Conservation (phyloP, 2,797 vertebrate species). For the Microctenopoma lineatum region DNA sequence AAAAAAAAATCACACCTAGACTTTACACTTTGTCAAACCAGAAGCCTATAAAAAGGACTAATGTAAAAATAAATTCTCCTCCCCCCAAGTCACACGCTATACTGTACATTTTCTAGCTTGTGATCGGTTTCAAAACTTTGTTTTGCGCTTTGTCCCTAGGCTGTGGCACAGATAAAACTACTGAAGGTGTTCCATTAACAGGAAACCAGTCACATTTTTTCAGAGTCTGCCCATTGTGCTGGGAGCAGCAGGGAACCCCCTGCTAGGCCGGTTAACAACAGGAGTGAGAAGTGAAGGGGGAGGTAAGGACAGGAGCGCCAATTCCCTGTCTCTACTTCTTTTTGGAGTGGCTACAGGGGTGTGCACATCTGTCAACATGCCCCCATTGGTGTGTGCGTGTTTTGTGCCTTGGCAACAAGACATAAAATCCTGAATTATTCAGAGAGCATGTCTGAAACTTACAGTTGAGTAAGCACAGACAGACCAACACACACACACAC, state of each 20-base stretch:
- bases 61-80: not conserved
- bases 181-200: constrained; percentile 44
- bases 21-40: constrained; percentile 19
- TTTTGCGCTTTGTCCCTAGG: constrained; percentile 3
- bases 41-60: not conserved
- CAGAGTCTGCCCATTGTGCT: constrained; percentile 54
- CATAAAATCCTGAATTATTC: constrained; percentile 79
- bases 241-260: constrained; percentile 50
- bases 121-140: constrained; percentile 13
- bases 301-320: not conserved
- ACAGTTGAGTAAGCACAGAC: constrained; percentile 73
- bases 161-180: constrained; percentile 2
- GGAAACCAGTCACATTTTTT: constrained; percentile 42
- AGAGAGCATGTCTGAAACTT: constrained; percentile 79
- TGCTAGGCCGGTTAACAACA: constrained; percentile 51
- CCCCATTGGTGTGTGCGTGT: constrained; percentile 26
- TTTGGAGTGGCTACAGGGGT: constrained; percentile 33
- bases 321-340: constrained; percentile 23
- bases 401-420: constrained; percentile 65
- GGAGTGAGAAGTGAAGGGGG: constrained; percentile 41
- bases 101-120: constrained; percentile 3
- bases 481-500: constrained; percentile 4
- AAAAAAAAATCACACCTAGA: constrained; percentile 34
- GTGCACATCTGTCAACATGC: constrained; percentile 55
- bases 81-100: not conserved